Percentiles rank a stretch among this genome's conserved stretches.
These are phyloP conservation scores for Melanotaenia nigrans DNA, from an alignment of 2,797 vertebrate species.

Conservation along the genomic window DNA sequence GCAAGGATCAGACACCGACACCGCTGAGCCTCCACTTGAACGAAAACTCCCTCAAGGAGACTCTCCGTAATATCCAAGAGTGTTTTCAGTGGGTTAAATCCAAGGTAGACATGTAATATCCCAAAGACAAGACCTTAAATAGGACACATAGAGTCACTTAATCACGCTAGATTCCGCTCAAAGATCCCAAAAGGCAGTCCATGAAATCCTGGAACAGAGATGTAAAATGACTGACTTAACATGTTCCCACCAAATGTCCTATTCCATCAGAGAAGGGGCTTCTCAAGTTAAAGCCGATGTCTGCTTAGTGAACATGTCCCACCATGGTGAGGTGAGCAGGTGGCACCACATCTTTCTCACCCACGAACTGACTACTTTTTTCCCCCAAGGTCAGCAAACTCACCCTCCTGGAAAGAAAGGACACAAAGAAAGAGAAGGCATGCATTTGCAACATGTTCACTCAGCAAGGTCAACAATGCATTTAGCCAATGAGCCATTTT, in stretches of 20 bases:
- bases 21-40: slow-evolving; percentile 75
- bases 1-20: slow-evolving; percentile 27
- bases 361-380: slow-evolving; percentile 52
- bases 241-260: slow-evolving; percentile 54
- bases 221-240: slow-evolving; percentile 61
- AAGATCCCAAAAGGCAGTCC: slow-evolving; percentile 67
- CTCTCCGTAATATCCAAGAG: slow-evolving; percentile 82
- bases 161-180: slow-evolving; percentile 55
- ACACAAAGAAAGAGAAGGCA: slow-evolving; percentile 53
- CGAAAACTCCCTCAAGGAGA: slow-evolving; percentile 68
- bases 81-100: slow-evolving; percentile 79
- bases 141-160: slow-evolving; percentile 54
- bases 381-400: slow-evolving; percentile 67
- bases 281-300: slow-evolving; percentile 75
- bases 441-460: slow-evolving; percentile 76
- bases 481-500: slow-evolving; percentile 62
- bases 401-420: slow-evolving; percentile 71
- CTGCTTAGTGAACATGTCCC: slow-evolving; percentile 69
- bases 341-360: slow-evolving; percentile 74
- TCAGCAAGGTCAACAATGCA: slow-evolving; percentile 66
- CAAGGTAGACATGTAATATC: slow-evolving; percentile 84
- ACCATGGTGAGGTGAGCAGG: slow-evolving; percentile 63
- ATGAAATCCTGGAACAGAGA: slow-evolving; percentile 68
- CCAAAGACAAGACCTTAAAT: slow-evolving; percentile 57
- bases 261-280: slow-evolving; percentile 55